Evolutionary conservation across 2,113 vertebrate genomes (phyloP), one percentile per base, ranked within the genome.

Genomic region (Felis chaus): DNA sequence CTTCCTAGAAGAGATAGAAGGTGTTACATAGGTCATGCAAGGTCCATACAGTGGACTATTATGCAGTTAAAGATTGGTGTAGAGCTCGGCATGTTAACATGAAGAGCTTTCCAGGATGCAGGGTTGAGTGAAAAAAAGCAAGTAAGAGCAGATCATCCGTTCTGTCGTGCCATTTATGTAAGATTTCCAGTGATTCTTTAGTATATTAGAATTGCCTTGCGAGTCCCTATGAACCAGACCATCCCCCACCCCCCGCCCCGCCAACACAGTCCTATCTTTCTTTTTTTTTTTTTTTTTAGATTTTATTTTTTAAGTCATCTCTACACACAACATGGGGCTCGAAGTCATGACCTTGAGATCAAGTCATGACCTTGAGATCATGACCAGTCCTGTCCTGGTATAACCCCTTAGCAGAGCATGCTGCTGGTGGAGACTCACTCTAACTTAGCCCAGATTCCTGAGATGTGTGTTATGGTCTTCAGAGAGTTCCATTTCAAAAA

Each of bases 21-120:
- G 57, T 33, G 76, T 36, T 15, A 16, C 31, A 5, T 6, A 18
- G 27, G n/a, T n/a, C 53, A 33, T 4, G 0, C 3, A 1, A 29
- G 4, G 3, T 9, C 14, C 33, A 33, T 1, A 10, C 11, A 0
- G 31, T 14, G 65, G 65, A 27, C 16, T 14, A 6, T 0, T 8
- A 1, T 0, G 15, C 11, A 4, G 13, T 36, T 65, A 23, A 55
- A 66, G 33, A 29, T 9, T 48, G 68, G 50, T 16, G 11, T n/a
- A 18, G 15, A 45, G 76, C 23, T 6, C 16, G 14, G 1, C 5
- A 8, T 1, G 8, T 7, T 27, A 36, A 31, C 65, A 4, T 1
- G 73, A 29, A 23, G 9, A 33, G 68, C 19, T 36, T 50, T 11
- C 41, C 2, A 13, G 19, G 27, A 27, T 1, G 41, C n/a, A 29